Percentiles rank a stretch among this genome's conserved stretches.
phyloP scores from a whole-genome alignment of 2,888 invertebrate species.

The Lithophane ornitopus region DNA sequence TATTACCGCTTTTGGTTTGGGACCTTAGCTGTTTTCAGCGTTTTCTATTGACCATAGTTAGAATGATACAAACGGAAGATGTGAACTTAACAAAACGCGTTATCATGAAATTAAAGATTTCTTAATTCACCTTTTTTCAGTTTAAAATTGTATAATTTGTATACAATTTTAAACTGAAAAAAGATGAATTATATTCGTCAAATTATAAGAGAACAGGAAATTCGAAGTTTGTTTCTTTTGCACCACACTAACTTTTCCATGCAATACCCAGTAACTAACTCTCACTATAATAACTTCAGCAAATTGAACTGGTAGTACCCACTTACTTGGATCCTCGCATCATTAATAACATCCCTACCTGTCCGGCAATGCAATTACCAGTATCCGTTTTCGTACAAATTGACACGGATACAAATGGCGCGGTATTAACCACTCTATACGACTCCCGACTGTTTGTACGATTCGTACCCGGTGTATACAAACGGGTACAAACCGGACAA shows the following conservation, averaged over 20 bases:
- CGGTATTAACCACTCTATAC: constrained; percentile 76
- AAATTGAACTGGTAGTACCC: constrained; percentile 60
- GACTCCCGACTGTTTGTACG: constrained; percentile 61
- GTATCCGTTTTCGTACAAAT: constrained; percentile 76
- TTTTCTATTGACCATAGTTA: background rate
- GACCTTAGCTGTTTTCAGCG: background rate
- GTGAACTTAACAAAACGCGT: background rate
- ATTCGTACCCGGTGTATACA: constrained; percentile 29
- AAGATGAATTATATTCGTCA: background rate
- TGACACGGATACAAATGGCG: constrained; percentile 74
- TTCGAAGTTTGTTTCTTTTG: constrained; percentile 10
- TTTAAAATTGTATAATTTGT: too few species aligned
- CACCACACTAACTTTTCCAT: constrained; percentile 20
- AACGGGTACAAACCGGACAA: constrained; percentile 67
- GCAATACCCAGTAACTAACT: constrained; percentile 52
- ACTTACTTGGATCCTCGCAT: constrained; percentile 58
- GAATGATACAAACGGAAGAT: constrained; percentile 13
- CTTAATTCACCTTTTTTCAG: too few species aligned
- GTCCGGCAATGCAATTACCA: constrained; percentile 72
- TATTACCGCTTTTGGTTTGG: constrained; percentile 60
- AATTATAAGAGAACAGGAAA: constrained; percentile 1
- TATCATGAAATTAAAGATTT: background rate
- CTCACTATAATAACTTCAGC: constrained; percentile 57
- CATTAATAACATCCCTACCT: constrained; percentile 71
- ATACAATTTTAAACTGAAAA: background rate